Evolutionary conservation across 1,140 invertebrate genomes (phyloP).

Genomic region (Coboldia fuscipes): DNA sequence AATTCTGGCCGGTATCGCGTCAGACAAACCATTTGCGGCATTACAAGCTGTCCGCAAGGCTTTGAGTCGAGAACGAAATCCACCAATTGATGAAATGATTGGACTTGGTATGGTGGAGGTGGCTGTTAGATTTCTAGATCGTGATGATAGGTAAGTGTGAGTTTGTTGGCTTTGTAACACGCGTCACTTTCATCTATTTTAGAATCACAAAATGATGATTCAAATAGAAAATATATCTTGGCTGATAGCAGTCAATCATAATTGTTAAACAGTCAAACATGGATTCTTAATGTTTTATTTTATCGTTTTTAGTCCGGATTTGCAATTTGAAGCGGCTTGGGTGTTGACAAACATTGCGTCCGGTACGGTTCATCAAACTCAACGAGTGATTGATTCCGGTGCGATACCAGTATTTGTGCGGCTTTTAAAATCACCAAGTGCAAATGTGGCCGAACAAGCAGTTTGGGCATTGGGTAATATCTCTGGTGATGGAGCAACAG

Average conservation of each 20-base stretch:
- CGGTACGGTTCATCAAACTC: slow-evolving; percentile 76
- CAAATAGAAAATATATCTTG: no score
- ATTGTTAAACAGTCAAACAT: no score
- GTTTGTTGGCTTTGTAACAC: no score
- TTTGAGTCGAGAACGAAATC: slow-evolving; percentile 76
- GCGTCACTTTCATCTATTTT: no score
- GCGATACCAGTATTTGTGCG: slow-evolving; percentile 70
- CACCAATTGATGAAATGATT: slow-evolving; percentile 85
- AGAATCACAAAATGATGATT: no score
- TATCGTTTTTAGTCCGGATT: slow-evolving; percentile 36
- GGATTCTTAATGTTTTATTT: slow-evolving; percentile 1
- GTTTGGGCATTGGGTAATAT: slow-evolving; percentile 98
- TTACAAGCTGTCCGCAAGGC: slow-evolving; percentile 70
- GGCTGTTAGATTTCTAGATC: slow-evolving; percentile 54
- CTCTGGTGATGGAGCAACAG: slow-evolving; percentile 64
- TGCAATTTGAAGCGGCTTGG: slow-evolving; percentile 98
- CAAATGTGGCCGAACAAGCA: slow-evolving; percentile 78
- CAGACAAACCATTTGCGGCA: slow-evolving; percentile 36
- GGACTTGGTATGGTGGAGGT: slow-evolving; percentile 65
- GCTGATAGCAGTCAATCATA: no score
- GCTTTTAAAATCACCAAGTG: slow-evolving; percentile 48
- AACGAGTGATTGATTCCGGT: slow-evolving; percentile 61
- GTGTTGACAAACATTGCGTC: slow-evolving; percentile 96
- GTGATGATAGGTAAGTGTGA: slow-evolving; percentile 44
- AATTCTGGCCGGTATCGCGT: slow-evolving; percentile 39